Evolutionary conservation across 2,888 invertebrate genomes (phyloP).

Genomic region (Zeuzera pyrina): DNA sequence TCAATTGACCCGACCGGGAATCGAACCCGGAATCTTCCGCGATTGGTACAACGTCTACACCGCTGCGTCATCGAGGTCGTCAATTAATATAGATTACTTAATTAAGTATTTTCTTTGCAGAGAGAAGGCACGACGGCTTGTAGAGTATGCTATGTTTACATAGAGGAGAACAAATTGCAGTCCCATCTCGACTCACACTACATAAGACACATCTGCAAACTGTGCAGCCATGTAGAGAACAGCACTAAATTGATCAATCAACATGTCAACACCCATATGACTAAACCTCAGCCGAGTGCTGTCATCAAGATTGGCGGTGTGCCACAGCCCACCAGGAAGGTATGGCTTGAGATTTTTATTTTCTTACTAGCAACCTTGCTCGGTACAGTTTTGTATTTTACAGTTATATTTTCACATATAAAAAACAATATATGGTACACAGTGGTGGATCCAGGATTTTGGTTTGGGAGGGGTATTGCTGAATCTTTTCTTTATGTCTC

Average conservation of each 20-base stretch:
- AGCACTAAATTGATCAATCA: conserved; percentile 24
- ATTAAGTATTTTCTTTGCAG: too few relatives aligned
- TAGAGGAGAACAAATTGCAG: conserved; percentile 24
- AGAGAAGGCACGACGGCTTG: conserved; percentile 37
- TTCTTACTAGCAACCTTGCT: conserved; percentile 9
- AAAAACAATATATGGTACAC: too few relatives aligned
- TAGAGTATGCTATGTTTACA: conserved; percentile 46
- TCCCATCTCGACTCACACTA: conserved; percentile 38
- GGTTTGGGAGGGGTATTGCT: too few relatives aligned
- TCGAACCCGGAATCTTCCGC: too few relatives aligned
- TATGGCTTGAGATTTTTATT: too few relatives aligned
- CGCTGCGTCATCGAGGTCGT: too few relatives aligned
- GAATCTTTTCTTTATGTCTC: too few relatives aligned
- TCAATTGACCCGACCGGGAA: too few relatives aligned
- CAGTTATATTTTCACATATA: background rate
- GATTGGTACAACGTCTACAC: too few relatives aligned
- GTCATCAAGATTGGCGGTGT: conserved; percentile 37
- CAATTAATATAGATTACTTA: too few relatives aligned
- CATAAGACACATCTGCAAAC: conserved; percentile 34
- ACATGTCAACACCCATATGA: conserved; percentile 32
- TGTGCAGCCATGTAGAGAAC: conserved; percentile 35
- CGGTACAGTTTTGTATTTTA: background rate
- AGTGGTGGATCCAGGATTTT: too few relatives aligned
- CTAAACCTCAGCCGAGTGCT: conserved; percentile 18
- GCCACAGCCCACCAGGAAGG: conserved; percentile 15